Percentiles rank a stretch among this genome's conserved stretches.
Evolutionary conservation across 1,140 invertebrate species (phyloP).

Genomic region (Tribolium castaneum): DNA sequence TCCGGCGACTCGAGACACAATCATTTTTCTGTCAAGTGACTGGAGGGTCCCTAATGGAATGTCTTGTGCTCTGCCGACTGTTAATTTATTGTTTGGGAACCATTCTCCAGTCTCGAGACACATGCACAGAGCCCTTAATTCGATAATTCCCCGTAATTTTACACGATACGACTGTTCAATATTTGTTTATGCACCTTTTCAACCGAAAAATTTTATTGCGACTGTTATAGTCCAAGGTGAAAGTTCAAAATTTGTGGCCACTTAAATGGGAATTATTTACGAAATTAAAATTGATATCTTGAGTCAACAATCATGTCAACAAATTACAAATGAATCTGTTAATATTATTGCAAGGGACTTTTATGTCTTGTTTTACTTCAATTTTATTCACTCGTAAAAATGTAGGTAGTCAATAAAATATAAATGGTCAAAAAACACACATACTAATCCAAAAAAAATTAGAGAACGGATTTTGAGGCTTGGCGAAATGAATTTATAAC

Average conservation of each 20-base stretch:
- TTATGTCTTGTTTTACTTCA: slow-evolving; percentile 17
- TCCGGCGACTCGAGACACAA: neutral
- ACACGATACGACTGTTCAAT: neutral
- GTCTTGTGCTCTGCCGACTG: neutral
- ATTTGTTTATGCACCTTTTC: neutral
- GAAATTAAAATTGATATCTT: slow-evolving; percentile 10
- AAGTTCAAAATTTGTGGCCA: slow-evolving; percentile 7
- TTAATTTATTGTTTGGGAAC: neutral
- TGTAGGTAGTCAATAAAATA: slow-evolving; percentile 1
- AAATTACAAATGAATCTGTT: slow-evolving; percentile 20
- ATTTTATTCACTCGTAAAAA: slow-evolving; percentile 14
- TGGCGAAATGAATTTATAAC: slow-evolving; percentile 1
- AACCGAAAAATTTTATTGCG: neutral
- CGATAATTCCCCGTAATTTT: neutral
- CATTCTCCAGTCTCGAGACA: neutral
- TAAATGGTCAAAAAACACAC: neutral
- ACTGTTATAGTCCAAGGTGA: slow-evolving; percentile 2
- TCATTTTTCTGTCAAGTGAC: neutral
- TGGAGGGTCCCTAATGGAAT: neutral
- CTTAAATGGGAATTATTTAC: neutral
- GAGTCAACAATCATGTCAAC: slow-evolving; percentile 14
- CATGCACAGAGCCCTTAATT: neutral
- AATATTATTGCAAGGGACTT: slow-evolving; percentile 9
- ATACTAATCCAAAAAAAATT: neutral
- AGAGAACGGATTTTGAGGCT: neutral